Percentiles rank a stretch among this genome's conserved stretches.
Conservation (phyloP, 2,888 invertebrate species). For the Trichogramma dendrolimi region DNA sequence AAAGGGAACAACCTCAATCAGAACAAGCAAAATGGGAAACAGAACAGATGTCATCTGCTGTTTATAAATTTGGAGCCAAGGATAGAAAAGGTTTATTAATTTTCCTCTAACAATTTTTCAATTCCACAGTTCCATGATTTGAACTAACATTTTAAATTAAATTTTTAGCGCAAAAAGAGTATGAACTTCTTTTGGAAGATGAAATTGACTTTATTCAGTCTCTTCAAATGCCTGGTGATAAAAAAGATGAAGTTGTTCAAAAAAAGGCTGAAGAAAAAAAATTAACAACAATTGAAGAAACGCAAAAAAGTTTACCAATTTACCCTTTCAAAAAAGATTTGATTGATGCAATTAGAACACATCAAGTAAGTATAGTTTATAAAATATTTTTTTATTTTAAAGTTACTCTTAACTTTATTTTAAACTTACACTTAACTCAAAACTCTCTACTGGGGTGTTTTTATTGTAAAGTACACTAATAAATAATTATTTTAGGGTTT, state of each 20-base stretch:
- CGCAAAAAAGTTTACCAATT: conserved; percentile 87
- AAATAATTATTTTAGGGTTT: neutral
- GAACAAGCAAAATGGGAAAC: conserved; percentile 96
- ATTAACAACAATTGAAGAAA: conserved; percentile 71
- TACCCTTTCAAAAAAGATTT: conserved; percentile 87
- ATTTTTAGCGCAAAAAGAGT: conserved; percentile 64
- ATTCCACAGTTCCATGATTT: too few species aligned
- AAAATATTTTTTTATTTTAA: conserved; percentile 29
- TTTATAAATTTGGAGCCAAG: conserved; percentile 89
- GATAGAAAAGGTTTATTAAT: conserved; percentile 59
- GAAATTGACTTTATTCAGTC: conserved; percentile 97
- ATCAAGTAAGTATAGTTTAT: conserved; percentile 59
- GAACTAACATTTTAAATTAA: neutral
- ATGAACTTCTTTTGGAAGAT: conserved; percentile 90
- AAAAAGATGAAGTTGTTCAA: conserved; percentile 49
- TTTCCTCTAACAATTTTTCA: neutral
- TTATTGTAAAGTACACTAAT: neutral
- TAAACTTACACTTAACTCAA: conserved; percentile 1
- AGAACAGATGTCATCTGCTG: conserved; percentile 89
- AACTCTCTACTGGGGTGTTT: neutral
- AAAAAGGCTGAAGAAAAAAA: conserved; percentile 50
- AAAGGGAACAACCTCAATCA: conserved; percentile 65
- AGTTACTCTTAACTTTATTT: conserved; percentile 1
- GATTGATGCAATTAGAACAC: conserved; percentile 83
- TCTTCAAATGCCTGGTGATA: conserved; percentile 69